Evolutionary conservation across 2,797 vertebrate genomes (phyloP), one percentile per base, ranked within the genome.

Genomic region (Muscicapa striata): DNA sequence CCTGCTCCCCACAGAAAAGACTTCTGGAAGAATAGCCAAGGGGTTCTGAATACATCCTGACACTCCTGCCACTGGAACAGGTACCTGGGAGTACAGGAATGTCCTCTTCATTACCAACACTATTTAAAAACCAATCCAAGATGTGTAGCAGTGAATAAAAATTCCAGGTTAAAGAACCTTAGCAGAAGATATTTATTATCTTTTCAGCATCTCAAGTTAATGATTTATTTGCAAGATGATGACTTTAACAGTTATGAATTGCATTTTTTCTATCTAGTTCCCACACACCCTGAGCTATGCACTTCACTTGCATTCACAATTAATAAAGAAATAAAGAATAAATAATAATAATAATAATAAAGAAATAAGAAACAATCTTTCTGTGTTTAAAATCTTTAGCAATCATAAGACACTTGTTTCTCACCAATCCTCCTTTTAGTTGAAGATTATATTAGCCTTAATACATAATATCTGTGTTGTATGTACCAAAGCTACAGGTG

Each of bases 121-220:
- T 32, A 30, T 70, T 72, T 62, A 22, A 83, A 82, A 93, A 79
- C 17, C 15, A 74, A 59, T 49, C 7, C 62, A 58, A 72, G 46
- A 40, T 75, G 32, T 78, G 30, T 40, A 81, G 23, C 38, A 70
- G 54, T 76, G 54, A 91, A 59, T 81, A 86, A 91, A 87, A 90
- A 45, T 49, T 81, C 24, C 32, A 86, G 36, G 36, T 86, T 94
- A 90, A 78, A 62, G 38, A 91, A 78, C 55, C 36, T 72, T 51
- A 73, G 51, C 21, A 93, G 79, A 66, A 93, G 79, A 66, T 84
- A 90, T 48, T 84, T 88, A 10, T 68, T 89, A 51, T 58, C 21
- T 89, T 93, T 85, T 70, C 32, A 57, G 16, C 6, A 75, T 84
- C 52, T 27, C 36, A 52, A 63, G 49, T 82, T 82, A 84, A 79